A percentile compares a stretch with the other conserved stretches of the same genome.
These are phyloP conservation scores for Sinohyriopsis cumingii DNA, from an alignment of 2,888 invertebrate species.

Conservation along the genomic window DNA sequence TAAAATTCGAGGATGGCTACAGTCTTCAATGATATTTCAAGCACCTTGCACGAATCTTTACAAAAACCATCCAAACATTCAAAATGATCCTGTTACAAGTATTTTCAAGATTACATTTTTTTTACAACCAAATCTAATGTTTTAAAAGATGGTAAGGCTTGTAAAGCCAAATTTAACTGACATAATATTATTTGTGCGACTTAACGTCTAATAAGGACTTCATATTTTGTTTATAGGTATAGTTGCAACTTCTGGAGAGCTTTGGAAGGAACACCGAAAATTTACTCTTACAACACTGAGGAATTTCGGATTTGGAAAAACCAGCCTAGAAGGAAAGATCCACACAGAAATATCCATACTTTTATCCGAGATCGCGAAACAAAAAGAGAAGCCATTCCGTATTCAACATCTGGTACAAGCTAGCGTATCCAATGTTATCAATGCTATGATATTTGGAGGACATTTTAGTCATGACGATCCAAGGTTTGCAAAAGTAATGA, in stretches of 20 bases:
- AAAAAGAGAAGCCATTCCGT: conserved; percentile 14
- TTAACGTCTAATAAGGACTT: too few relatives aligned
- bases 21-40: too few relatives aligned
- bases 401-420: conserved; percentile 7
- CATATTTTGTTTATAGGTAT: too few relatives aligned
- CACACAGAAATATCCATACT: conserved; percentile 12
- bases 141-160: too few relatives aligned
- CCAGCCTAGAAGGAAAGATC: conserved; percentile 13
- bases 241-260: background rate
- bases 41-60: too few relatives aligned
- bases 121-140: too few relatives aligned
- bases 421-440: conserved; percentile 17
- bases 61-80: too few relatives aligned
- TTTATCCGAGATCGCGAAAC: conserved; percentile 6
- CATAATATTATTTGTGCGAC: too few relatives aligned
- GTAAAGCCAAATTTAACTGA: too few relatives aligned
- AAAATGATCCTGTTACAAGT: too few relatives aligned
- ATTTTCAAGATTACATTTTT: too few relatives aligned
- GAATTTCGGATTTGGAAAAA: conserved; percentile 26
- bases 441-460: conserved; percentile 15
- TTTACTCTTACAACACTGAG: conserved; percentile 16
- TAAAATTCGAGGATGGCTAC: too few relatives aligned
- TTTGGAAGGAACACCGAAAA: conserved; percentile 22
- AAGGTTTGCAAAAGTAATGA: conserved; percentile 7
- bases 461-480: conserved; percentile 19